These are phyloP conservation scores for Zaprionus obscuricornis DNA, from an alignment of 2,888 invertebrate genomes.

Conservation along the genomic window DNA sequence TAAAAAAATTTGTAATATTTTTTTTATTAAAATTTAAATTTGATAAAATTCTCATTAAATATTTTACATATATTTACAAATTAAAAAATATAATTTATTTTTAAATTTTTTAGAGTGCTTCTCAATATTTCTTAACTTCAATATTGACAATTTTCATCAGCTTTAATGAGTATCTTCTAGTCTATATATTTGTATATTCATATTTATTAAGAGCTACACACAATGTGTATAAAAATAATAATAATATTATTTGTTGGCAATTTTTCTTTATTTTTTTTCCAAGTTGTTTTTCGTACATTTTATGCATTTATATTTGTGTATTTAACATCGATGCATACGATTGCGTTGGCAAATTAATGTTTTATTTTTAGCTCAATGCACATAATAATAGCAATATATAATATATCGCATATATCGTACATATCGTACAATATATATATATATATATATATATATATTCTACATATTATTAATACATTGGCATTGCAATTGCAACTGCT, in stretches of 20 bases:
- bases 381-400: background rate
- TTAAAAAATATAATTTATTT: no score
- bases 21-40: no score
- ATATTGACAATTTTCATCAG: no score
- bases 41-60: no score
- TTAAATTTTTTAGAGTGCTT: no score
- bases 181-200: background rate
- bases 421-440: background rate
- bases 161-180: no score
- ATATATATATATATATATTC: conserved; percentile 6
- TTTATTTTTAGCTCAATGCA: conserved; percentile 54
- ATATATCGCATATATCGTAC: background rate
- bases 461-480: background rate
- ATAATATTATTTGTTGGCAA: conserved; percentile 20
- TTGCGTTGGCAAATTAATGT: conserved; percentile 41
- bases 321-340: conserved; percentile 39
- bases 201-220: background rate
- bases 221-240: conserved; percentile 3
- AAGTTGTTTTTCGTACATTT: conserved; percentile 14
- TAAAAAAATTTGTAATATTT: no score
- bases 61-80: no score
- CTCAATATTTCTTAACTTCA: no score
- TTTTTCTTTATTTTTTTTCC: conserved; percentile 19
- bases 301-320: conserved; percentile 23
- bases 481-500: conserved; percentile 3